A percentile compares a stretch with the other conserved stretches of the same genome.
Conservation (phyloP, 2,888 invertebrate genomes). For the Cotesia congregata region DNA sequence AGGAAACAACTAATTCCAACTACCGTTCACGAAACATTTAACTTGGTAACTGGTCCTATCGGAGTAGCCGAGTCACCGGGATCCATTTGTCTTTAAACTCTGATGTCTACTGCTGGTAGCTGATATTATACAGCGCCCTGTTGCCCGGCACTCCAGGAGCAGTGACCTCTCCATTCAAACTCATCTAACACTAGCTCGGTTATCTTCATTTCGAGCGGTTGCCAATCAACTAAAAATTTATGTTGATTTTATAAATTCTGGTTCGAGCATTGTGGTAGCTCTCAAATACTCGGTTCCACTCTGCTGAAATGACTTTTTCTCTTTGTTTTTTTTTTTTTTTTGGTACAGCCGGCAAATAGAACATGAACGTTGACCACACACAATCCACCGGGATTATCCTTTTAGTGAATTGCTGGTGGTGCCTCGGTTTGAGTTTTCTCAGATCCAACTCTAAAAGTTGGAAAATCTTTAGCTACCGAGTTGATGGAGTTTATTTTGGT, state of each 20-base stretch:
- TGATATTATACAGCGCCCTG: conserved; percentile 42
- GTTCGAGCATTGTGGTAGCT: neutral
- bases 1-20: conserved; percentile 68
- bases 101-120: neutral
- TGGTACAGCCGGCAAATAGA: conserved; percentile 25
- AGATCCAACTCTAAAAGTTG: neutral
- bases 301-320: neutral
- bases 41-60: conserved; percentile 66
- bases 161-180: neutral
- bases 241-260: neutral
- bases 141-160: conserved; percentile 29
- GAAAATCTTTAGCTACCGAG: conserved; percentile 57
- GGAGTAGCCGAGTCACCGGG: conserved; percentile 48
- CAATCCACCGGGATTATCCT: conserved; percentile 40
- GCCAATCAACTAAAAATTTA: no score
- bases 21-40: conserved; percentile 67
- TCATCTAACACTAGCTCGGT: neutral
- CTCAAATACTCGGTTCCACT: neutral
- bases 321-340: conserved; percentile 7
- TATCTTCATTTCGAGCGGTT: neutral
- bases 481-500: neutral
- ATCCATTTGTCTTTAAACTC: conserved; percentile 60
- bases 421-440: neutral
- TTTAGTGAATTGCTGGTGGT: conserved; percentile 35
- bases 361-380: conserved; percentile 31